phyloP scores from a whole-genome alignment of 2,888 invertebrate species.

The Teleiodes luculella region DNA sequence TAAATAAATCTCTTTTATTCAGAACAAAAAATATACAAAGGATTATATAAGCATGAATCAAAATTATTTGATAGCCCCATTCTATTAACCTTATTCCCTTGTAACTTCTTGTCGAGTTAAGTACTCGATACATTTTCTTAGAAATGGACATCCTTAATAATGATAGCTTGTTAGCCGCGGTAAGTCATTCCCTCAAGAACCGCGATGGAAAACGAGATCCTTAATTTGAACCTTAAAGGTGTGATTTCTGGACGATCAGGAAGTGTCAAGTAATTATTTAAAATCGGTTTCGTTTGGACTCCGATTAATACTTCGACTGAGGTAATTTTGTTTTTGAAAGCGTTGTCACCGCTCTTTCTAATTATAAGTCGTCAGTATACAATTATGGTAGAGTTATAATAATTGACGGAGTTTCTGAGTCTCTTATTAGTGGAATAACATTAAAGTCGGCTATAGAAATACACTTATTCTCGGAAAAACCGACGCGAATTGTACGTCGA shows the following conservation, averaged over 20 bases:
- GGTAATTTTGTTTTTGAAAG: slow-evolving; percentile 43
- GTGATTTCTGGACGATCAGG: slow-evolving; percentile 63
- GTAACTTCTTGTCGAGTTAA: slow-evolving; percentile 36
- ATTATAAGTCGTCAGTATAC: slow-evolving; percentile 17
- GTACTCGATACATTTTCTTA: slow-evolving; percentile 52
- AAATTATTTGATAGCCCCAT: too few relatives aligned
- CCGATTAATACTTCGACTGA: slow-evolving; percentile 40
- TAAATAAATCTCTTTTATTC: too few relatives aligned
- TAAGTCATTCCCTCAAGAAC: slow-evolving; percentile 58
- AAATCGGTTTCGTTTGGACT: slow-evolving; percentile 46
- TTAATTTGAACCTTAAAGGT: slow-evolving; percentile 69
- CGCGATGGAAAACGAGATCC: slow-evolving; percentile 57
- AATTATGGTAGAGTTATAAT: slow-evolving; percentile 19
- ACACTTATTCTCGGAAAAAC: slow-evolving; percentile 7
- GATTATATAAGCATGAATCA: too few relatives aligned
- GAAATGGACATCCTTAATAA: slow-evolving; percentile 67
- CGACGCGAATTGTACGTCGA: not conserved
- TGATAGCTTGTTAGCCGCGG: slow-evolving; percentile 70
- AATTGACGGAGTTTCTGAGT: slow-evolving; percentile 8
- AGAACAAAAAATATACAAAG: too few relatives aligned
- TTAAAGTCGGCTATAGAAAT: not conserved
- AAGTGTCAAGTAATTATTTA: slow-evolving; percentile 70
- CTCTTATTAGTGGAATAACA: slow-evolving; percentile 11
- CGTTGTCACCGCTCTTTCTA: slow-evolving; percentile 41
- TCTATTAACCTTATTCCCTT: too few relatives aligned